Evolutionary conservation across 2,113 vertebrate genomes (phyloP), one percentile per base, ranked within the genome.

Genomic region (Nematolebias whitei): DNA sequence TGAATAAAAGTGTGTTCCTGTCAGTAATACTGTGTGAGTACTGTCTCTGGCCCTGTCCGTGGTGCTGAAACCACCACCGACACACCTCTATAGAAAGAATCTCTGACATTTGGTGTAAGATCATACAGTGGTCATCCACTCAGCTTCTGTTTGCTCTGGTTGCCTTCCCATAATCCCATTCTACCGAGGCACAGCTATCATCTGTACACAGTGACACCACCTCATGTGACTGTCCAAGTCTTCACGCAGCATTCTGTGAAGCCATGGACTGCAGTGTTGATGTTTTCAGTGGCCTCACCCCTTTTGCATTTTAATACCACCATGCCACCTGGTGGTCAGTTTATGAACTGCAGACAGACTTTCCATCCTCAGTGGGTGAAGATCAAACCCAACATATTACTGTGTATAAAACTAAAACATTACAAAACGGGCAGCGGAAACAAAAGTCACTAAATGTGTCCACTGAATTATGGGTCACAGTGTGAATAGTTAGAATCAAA

Each of bases 251-350:
- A 23, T 35, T 29, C 22, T 8, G 11, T 26, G 10, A 61, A 76
- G 54, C 40, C 76, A n/a, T 48, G 35, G 7, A 50, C 65, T 67
- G 82, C 61, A 50, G 43, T 56, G 62, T 64, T 55, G 15, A 2
- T 74, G 5, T 49, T 43, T 41, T 22, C 62, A 8, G 12, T 14
- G 29, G 43, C 82, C 76, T 81, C 82, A 80, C 84, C 85, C 80
- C 20, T 71, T 52, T 77, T 71, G 12, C 35, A 78, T 71, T 70
- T 13, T 53, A 14, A 60, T 22, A 29, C 57, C 5, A 70, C 53
- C 72, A 50, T 2, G 12, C 85, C 89, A 61, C 77, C 87, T 56
- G 12, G 18, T 82, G 89, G 68, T 19, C 6, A 78, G 9, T 20
- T 44, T 18, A n/a, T 5, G 11, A 19, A 9, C 2, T 0, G 18